These are phyloP conservation scores for Epinephelus awoara DNA, from an alignment of 2,797 vertebrate species.

Conservation along the genomic window DNA sequence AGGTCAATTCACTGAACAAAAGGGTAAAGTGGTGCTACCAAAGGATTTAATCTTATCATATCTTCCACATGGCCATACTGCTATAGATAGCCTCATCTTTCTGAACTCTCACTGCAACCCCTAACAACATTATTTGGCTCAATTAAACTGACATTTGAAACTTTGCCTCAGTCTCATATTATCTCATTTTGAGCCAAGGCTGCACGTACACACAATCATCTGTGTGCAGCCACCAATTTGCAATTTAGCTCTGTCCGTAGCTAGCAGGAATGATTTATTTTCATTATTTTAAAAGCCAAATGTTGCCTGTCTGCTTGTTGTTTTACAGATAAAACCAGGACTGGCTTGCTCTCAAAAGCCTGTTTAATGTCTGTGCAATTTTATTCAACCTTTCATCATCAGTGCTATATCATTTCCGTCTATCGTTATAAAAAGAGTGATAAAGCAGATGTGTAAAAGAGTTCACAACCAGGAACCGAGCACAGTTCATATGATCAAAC, in stretches of 20 bases:
- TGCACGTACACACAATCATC: slow-evolving; percentile 64
- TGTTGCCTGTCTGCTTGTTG: slow-evolving; percentile 51
- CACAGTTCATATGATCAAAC: slow-evolving; percentile 11
- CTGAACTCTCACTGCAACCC: slow-evolving; percentile 43
- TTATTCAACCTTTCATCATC: slow-evolving; percentile 53
- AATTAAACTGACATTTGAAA: slow-evolving; percentile 79
- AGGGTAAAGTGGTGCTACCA: slow-evolving; percentile 24
- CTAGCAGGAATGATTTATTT: slow-evolving; percentile 67
- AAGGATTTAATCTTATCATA: slow-evolving; percentile 39
- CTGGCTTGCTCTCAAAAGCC: slow-evolving; percentile 52
- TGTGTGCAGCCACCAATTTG: slow-evolving; percentile 67
- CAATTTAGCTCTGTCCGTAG: slow-evolving; percentile 49
- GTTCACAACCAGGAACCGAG: slow-evolving; percentile 29
- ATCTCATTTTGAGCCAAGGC: slow-evolving; percentile 59
- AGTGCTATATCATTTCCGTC: slow-evolving; percentile 31
- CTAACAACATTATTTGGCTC: slow-evolving; percentile 70
- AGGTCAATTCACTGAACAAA: slow-evolving; percentile 29
- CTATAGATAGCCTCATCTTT: slow-evolving; percentile 52
- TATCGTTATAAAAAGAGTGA: slow-evolving; percentile 8
- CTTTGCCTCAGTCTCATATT: slow-evolving; percentile 66
- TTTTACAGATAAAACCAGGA: slow-evolving; percentile 58
- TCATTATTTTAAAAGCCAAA: slow-evolving; percentile 64
- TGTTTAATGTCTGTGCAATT: slow-evolving; percentile 43
- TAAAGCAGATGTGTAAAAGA: slow-evolving; percentile 44
- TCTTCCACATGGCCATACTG: slow-evolving; percentile 49